phyloP scores from a whole-genome alignment of 1,140 invertebrate genomes.

The Lasioglossum baleicum region DNA sequence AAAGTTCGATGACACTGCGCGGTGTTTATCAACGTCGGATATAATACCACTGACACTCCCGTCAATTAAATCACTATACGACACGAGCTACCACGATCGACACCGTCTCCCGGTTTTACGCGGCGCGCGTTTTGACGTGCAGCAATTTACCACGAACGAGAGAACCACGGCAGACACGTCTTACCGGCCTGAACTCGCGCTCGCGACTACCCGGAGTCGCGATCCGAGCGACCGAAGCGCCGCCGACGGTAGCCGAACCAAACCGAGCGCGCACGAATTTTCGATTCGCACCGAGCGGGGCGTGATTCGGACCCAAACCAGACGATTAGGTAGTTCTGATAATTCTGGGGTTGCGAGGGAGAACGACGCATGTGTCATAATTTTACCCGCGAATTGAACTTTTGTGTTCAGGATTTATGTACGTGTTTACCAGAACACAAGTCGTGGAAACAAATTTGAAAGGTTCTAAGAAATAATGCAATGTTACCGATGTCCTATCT shows the following conservation, averaged over 20 bases:
- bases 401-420: no score
- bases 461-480: no score
- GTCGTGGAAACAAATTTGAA: no score
- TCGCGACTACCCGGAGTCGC: conserved; percentile 61
- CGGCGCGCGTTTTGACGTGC: conserved; percentile 51
- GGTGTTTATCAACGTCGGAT: not conserved
- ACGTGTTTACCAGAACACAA: no score
- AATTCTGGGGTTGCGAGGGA: no score
- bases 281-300: conserved; percentile 9
- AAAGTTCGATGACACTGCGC: conserved; percentile 49
- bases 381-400: no score
- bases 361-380: no score
- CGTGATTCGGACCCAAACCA: not conserved
- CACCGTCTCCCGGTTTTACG: conserved; percentile 35
- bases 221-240: conserved; percentile 37
- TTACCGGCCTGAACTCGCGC: conserved; percentile 59
- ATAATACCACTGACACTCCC: conserved; percentile 39
- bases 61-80: conserved; percentile 26
- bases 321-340: not conserved
- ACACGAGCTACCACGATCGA: conserved; percentile 24
- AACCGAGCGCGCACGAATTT: conserved; percentile 46
- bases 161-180: conserved; percentile 31
- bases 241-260: conserved; percentile 42
- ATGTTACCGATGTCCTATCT: no score
- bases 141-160: conserved; percentile 15